Base-by-base conservation (phyloP, 2,113 vertebrate species). In the Coptodon rendalli region DNA sequence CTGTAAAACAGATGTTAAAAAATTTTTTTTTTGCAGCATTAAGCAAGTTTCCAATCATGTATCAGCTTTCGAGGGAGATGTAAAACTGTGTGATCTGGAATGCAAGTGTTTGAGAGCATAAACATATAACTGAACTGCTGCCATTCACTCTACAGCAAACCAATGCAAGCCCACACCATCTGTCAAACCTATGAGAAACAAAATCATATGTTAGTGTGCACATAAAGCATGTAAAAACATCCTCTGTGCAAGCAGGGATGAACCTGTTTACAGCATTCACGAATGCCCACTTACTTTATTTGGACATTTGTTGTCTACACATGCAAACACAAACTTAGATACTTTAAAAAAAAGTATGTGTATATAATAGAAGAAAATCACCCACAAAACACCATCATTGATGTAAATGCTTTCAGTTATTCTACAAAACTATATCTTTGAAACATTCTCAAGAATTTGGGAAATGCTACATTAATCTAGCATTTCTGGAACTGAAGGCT, bases 1-100 rank as follows among this genome's bases (percentile, higher is more conserved):
- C 80, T 84, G 53, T 80, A 83, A 87, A 93, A 81, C 91, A 91
- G 87, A 90, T 91, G 82, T 84, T 50, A 59, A 43, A 10, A 3
- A 2, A 0, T 0, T 1, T 59, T 29, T 29, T 71, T 82, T 85
- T 9, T 76, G 6, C 53, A 2, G 68, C 79, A 83, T 91, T 83
- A 86, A 89, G 86, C 40, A 87, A 48, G 29, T 91, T 91, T 92
- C 54, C 88, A 78, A 81, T 59, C 53, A 45, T 50, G 19, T 52
- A 5, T 73, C 16, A 14, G 79, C 80, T 88, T 93, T 89, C 10
- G 80, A 59, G 81, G 89, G 87, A 90, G 80, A 66, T 53, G 79
- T 1, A 5, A 53, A 80, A n/a, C 43, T 31, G 40, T 71, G 19
- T 29, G 24, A 76, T 76, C 27, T 76, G 43, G 43, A 76, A 27